Evolutionary conservation across 1,140 invertebrate species (phyloP).

Genomic region (Zaprionus capensis): DNA sequence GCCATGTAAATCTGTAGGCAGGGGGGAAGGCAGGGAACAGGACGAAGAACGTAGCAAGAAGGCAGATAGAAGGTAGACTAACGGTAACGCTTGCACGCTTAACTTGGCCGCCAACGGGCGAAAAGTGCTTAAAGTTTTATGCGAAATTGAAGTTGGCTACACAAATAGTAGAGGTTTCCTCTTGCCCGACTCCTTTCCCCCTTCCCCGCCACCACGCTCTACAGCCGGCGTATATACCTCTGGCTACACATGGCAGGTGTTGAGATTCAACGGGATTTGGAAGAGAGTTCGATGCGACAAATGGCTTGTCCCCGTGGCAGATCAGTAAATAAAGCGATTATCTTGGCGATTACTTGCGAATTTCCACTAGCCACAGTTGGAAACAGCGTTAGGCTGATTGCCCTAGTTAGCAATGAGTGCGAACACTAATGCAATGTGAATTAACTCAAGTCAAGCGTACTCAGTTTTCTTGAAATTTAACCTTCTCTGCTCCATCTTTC

Average conservation of each 20-base stretch:
- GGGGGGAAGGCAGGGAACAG: not conserved
- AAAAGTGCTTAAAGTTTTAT: slow-evolving; percentile 80
- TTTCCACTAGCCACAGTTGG: not conserved
- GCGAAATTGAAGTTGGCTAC: slow-evolving; percentile 71
- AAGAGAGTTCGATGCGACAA: slow-evolving; percentile 1
- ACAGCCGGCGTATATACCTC: too few species aligned
- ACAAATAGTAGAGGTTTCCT: slow-evolving; percentile 43
- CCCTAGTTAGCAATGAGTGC: not conserved
- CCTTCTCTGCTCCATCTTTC: not conserved
- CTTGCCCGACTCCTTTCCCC: not conserved
- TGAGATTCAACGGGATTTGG: slow-evolving; percentile 42
- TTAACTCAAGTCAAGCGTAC: not conserved
- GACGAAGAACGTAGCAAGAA: not conserved
- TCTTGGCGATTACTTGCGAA: slow-evolving; percentile 3
- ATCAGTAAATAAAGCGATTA: slow-evolving; percentile 8
- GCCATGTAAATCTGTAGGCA: not conserved
- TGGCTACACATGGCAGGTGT: slow-evolving; percentile 7
- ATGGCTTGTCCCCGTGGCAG: slow-evolving; percentile 7
- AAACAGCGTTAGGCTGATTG: not conserved
- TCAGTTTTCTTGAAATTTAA: not conserved
- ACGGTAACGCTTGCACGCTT: slow-evolving; percentile 20
- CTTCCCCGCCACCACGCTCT: too few species aligned
- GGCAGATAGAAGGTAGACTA: not conserved
- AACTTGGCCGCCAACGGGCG: slow-evolving; percentile 52
- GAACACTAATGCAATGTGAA: not conserved